These are phyloP conservation scores for Zeugodacus cucurbitae DNA, from an alignment of 1,140 invertebrate species.

Conservation along the genomic window DNA sequence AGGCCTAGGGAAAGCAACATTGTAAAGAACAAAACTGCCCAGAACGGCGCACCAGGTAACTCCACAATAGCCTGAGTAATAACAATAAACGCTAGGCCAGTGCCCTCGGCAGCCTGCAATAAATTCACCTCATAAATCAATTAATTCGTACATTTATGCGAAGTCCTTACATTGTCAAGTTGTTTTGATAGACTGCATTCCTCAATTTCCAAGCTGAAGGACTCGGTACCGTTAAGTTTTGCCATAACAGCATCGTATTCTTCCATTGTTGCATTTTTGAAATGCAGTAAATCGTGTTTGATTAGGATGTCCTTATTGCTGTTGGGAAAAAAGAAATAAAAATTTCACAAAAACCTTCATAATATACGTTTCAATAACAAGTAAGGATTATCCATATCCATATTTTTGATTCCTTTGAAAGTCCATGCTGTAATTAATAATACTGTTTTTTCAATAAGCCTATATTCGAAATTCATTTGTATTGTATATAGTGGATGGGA, in stretches of 20 bases:
- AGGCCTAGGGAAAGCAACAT: constrained; percentile 91
- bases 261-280: constrained; percentile 68
- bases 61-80: constrained; percentile 93
- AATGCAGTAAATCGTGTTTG: constrained; percentile 67
- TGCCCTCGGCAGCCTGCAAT: constrained; percentile 87
- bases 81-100: constrained; percentile 90
- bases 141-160: background rate
- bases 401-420: no score
- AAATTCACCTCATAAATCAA: background rate
- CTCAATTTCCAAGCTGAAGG: constrained; percentile 68
- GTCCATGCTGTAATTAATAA: no score
- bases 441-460: no score
- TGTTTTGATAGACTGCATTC: constrained; percentile 77
- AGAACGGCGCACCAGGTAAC: constrained; percentile 88
- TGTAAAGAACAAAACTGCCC: constrained; percentile 93
- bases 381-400: no score
- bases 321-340: constrained; percentile 17
- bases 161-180: constrained; percentile 75
- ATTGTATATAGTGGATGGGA: no score
- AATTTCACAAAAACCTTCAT: background rate
- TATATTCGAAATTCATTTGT: no score
- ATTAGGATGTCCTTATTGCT: constrained; percentile 73
- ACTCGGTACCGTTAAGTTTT: constrained; percentile 64
- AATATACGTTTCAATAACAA: no score
- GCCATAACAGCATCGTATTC: constrained; percentile 69